Base-by-base conservation (phyloP, 2,888 invertebrate species). In the Melinaea menophilus region DNA sequence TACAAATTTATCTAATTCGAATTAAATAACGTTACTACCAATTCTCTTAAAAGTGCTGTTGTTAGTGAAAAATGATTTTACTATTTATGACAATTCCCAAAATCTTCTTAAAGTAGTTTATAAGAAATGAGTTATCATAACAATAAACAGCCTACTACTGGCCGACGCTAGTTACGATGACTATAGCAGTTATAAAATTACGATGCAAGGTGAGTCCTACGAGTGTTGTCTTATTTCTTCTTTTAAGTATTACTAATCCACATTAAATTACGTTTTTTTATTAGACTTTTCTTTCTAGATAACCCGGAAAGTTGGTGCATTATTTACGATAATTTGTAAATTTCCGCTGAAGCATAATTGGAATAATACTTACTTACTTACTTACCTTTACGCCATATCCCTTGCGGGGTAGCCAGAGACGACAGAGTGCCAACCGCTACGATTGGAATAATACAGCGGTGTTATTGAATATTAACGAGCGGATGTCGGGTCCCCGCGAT, bases 381-480 rank as follows among this genome's bases (percentile, higher is more conserved):
- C 22, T 22, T 22, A 22, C 22, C 22, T 22, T 22, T 1, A 22
- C 22, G 22, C 22, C 22, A 22, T 22, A 22, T 22, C 22, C 22
- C 22, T 22, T 22, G 22, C 22, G 22, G 22, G 22, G 22, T 22
- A 22, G 22, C 22, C 22, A 22, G 22, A 22, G 22, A 22, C 22
- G 22, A 22, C 22, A 1, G 22, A 22, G 22, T 22, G 22, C 22
- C 22, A 22, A 22, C 0, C 1, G 22, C 22, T 22, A 1, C 22
- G 22, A 22, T 22, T 22, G 22, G 22, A 46, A 51, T 31, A 51
- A 51, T 51, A 31, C n/a, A 46, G 46, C n/a, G 46, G 46, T 46
- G 46, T 46, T 46, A 46, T 46, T 46, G 46, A 46, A 46, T 46
- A 46, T 46, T 46, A 46, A 46, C 46, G 46, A 46, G 46, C 46